Evolutionary conservation across 37 sponge, comb jelly and placozoan species (phyloP).

Genomic region (Chondrilla cf. caribensis): DNA sequence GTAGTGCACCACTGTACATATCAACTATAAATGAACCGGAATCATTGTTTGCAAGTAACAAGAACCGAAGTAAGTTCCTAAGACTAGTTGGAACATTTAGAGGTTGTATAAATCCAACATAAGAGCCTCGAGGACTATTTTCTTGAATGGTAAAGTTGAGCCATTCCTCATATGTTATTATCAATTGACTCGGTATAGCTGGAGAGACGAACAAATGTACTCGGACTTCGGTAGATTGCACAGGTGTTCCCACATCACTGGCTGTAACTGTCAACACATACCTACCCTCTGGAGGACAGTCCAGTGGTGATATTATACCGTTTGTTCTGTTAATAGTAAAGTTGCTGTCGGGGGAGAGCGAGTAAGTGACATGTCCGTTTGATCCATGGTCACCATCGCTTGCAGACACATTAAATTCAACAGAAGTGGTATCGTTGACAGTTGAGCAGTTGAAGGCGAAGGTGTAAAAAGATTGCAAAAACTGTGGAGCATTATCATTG

Average conservation of each 20-base stretch:
- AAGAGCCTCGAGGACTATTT: not conserved
- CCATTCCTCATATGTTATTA: not conserved
- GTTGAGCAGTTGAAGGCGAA: not conserved
- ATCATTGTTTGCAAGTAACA: constrained; percentile 7
- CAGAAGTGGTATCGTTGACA: not conserved
- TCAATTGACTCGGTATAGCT: constrained; percentile 3
- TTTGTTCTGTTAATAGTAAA: constrained; percentile 43
- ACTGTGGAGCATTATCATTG: constrained; percentile 7
- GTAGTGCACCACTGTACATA: constrained; percentile 9
- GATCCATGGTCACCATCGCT: constrained; percentile 35
- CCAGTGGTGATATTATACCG: constrained; percentile 21
- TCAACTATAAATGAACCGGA: constrained; percentile 27
- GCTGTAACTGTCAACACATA: constrained; percentile 39
- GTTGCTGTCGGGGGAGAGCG: not conserved
- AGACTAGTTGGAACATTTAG: not conserved
- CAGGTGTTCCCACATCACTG: constrained; percentile 32
- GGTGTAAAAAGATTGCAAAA: not conserved
- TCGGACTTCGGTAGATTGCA: not conserved
- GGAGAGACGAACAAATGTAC: constrained; percentile 33
- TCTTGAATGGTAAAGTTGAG: not conserved
- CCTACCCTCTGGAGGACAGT: not conserved
- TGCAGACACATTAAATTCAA: constrained; percentile 26
- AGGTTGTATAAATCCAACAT: not conserved
- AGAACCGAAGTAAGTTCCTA: constrained; percentile 16
- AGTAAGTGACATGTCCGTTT: constrained; percentile 32